These are phyloP conservation scores for Caenorhabditis sp. DNA, from an alignment of 2,888 invertebrate species.

Conservation along the genomic window DNA sequence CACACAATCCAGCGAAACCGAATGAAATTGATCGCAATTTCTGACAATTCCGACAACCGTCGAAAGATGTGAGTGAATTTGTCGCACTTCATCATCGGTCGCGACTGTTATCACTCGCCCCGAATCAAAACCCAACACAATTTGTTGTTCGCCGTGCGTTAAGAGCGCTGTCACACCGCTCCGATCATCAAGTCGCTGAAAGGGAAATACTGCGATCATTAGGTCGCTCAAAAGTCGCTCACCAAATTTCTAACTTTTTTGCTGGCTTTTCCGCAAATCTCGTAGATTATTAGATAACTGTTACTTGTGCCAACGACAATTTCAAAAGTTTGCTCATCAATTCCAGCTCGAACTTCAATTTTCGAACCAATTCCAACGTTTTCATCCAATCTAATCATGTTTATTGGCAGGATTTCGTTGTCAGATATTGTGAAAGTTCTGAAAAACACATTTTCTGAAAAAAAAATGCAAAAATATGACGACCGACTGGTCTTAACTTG, in stretches of 20 bases:
- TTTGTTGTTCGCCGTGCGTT: no score
- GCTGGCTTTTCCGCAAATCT: not conserved
- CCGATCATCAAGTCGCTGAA: not conserved
- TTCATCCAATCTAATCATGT: not conserved
- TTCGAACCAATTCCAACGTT: conserved; percentile 4
- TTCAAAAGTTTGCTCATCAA: not conserved
- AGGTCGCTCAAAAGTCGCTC: not conserved
- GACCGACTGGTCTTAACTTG: no score
- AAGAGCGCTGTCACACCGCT: conserved; percentile 5
- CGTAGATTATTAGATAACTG: not conserved
- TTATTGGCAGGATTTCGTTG: not conserved
- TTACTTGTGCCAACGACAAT: conserved; percentile 1
- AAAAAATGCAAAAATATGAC: no score
- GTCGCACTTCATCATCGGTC: no score
- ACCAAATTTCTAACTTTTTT: not conserved
- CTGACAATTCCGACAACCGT: conserved; percentile 1
- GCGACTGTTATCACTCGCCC: not conserved
- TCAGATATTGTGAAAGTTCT: not conserved
- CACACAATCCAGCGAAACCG: not conserved
- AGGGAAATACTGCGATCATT: not conserved
- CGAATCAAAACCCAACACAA: not conserved
- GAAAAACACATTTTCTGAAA: not conserved
- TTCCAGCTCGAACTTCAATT: not conserved
- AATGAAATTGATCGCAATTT: not conserved
- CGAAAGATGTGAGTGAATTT: not conserved